These are phyloP conservation scores for Formica exsecta DNA, from an alignment of 1,140 invertebrate species.

Conservation along the genomic window DNA sequence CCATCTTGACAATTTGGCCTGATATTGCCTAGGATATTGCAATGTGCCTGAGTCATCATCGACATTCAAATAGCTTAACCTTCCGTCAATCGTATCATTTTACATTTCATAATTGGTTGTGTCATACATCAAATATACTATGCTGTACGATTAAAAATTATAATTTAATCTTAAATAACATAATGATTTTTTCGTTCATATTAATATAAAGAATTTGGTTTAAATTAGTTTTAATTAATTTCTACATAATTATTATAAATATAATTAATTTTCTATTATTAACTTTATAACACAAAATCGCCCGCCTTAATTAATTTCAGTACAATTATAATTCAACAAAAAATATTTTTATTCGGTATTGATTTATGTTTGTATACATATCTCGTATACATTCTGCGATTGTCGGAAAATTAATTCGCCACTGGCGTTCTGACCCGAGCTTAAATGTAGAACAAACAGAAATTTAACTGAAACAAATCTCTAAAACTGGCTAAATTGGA, in stretches of 20 bases:
- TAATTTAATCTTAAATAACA: not conserved
- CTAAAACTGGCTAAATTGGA: slow-evolving; percentile 18
- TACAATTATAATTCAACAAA: not conserved
- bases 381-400: not conserved
- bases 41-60: slow-evolving; percentile 3
- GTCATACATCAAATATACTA: not conserved
- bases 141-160: not conserved
- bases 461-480: slow-evolving; percentile 16
- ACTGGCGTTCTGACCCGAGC: not conserved
- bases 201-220: not conserved
- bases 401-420: slow-evolving; percentile 28
- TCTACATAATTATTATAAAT: no score
- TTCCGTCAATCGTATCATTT: not conserved
- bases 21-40: slow-evolving; percentile 26
- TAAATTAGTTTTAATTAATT: not conserved
- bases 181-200: not conserved
- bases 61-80: not conserved
- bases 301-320: slow-evolving; percentile 3
- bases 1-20: not conserved
- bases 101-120: not conserved
- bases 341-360: not conserved
- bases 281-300: not conserved
- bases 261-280: not conserved
- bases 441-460: slow-evolving; percentile 27
- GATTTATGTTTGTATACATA: not conserved